Conservation (phyloP, 64 coral and sea anemone genomes). For the Montipora efflorescens region DNA sequence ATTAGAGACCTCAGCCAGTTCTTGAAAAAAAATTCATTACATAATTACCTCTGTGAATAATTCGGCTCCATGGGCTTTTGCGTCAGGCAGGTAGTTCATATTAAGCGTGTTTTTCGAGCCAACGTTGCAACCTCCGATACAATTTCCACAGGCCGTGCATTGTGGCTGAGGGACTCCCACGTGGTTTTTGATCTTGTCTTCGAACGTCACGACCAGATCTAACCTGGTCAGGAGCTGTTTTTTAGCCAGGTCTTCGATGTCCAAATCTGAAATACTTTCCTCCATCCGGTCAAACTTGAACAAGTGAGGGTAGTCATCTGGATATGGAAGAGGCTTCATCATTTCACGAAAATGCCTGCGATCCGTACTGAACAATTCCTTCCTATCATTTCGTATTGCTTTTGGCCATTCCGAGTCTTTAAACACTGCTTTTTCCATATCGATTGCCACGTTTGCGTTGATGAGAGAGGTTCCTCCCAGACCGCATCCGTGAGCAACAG, state of each 20-base stretch:
- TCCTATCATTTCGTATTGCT: conserved; percentile 18
- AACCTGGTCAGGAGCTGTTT: conserved; percentile 19
- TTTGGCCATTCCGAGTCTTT: conserved; percentile 53
- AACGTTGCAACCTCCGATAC: conserved; percentile 67
- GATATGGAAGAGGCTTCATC: conserved; percentile 63
- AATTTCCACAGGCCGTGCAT: conserved; percentile 73
- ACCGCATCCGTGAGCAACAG: conserved; percentile 63
- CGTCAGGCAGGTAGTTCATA: conserved; percentile 76
- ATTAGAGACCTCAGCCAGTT: too few relatives aligned
- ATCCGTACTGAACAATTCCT: conserved; percentile 4
- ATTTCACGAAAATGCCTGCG: conserved; percentile 54
- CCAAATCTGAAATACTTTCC: conserved; percentile 15
- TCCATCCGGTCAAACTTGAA: conserved; percentile 57
- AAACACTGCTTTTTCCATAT: conserved; percentile 56
- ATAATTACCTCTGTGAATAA: conserved; percentile 49
- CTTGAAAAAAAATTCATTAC: not conserved
- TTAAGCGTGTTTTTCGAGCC: conserved; percentile 74
- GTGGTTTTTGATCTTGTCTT: conserved; percentile 60
- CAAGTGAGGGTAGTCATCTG: conserved; percentile 26
- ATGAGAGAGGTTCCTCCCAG: conserved; percentile 72
- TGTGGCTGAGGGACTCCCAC: conserved; percentile 68
- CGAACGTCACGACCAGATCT: conserved; percentile 49
- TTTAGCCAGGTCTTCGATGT: conserved; percentile 68
- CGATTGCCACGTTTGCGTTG: conserved; percentile 69
- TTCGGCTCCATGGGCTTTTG: conserved; percentile 67